A percentile compares a stretch with the other conserved stretches of the same genome.
Conservation (phyloP, 2,113 vertebrate genomes). For the Ailurus styani region DNA sequence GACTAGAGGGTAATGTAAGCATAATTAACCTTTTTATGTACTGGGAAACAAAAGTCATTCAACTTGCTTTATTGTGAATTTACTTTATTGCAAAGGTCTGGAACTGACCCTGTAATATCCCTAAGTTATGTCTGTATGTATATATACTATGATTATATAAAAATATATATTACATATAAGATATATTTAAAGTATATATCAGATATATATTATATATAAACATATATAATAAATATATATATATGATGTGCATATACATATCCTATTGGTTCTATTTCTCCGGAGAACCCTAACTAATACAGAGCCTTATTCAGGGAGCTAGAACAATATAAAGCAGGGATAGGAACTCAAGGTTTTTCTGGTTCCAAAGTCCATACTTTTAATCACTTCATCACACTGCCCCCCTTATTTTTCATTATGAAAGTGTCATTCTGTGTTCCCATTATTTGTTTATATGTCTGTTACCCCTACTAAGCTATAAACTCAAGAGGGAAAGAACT, state of each 20-base stretch:
- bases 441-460: not conserved
- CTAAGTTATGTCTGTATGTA: not conserved
- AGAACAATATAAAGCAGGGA: not conserved
- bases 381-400: not conserved
- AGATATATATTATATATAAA: not conserved
- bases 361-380: not conserved
- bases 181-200: not conserved
- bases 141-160: not conserved
- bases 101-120: not conserved
- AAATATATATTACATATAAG: not conserved
- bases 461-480: not conserved
- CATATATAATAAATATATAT: not conserved
- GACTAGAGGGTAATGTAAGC: not conserved
- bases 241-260: no score
- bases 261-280: not conserved
- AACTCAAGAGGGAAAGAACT: not conserved
- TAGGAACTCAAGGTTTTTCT: not conserved
- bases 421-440: not conserved
- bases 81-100: not conserved
- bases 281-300: not conserved
- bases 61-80: not conserved
- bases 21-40: not conserved
- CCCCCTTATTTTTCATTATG: not conserved
- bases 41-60: not conserved
- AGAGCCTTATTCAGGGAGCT: not conserved